A percentile compares a stretch with the other conserved stretches of the same genome.
Conservation (phyloP, 2,888 invertebrate species). For the Piscicola geometra region DNA sequence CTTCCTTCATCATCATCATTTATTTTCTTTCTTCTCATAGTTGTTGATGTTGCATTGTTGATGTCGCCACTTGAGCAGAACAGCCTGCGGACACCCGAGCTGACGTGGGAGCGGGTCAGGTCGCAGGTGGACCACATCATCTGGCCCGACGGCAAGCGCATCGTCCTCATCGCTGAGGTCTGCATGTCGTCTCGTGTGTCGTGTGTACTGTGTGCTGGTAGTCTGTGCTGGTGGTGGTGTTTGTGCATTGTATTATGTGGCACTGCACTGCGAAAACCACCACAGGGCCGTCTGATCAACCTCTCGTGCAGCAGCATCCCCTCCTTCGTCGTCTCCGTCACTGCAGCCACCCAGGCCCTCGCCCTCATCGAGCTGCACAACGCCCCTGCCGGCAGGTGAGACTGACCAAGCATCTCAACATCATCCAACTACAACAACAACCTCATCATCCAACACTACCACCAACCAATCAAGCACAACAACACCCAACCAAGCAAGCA, state of each 20-base stretch:
- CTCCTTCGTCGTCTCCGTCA: constrained; percentile 72
- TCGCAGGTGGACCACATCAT: constrained; percentile 97
- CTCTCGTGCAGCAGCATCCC: constrained; percentile 87
- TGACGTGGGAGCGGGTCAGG: constrained; percentile 93
- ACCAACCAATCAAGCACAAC: too few relatives aligned
- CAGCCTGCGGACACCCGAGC: constrained; percentile 76
- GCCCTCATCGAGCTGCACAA: constrained; percentile 94
- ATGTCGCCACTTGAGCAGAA: constrained; percentile 45
- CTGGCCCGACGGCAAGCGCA: constrained; percentile 93
- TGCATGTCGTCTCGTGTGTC: not conserved
- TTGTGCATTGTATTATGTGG: not conserved
- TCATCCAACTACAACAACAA: too few relatives aligned
- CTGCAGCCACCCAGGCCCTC: constrained; percentile 91
- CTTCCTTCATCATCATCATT: too few relatives aligned
- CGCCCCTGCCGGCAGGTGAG: constrained; percentile 80
- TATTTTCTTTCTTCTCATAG: too few relatives aligned
- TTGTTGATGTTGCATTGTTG: too few relatives aligned
- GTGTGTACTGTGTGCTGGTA: not conserved
- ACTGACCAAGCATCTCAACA: too few relatives aligned
- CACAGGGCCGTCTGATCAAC: constrained; percentile 83
- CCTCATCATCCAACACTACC: too few relatives aligned
- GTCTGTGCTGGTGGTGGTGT: not conserved
- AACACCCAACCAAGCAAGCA: too few relatives aligned
- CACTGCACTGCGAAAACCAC: not conserved
- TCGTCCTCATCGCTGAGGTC: constrained; percentile 79